Base-by-base conservation (phyloP, 2,797 vertebrate genomes). In the Enteromius treurensis region DNA sequence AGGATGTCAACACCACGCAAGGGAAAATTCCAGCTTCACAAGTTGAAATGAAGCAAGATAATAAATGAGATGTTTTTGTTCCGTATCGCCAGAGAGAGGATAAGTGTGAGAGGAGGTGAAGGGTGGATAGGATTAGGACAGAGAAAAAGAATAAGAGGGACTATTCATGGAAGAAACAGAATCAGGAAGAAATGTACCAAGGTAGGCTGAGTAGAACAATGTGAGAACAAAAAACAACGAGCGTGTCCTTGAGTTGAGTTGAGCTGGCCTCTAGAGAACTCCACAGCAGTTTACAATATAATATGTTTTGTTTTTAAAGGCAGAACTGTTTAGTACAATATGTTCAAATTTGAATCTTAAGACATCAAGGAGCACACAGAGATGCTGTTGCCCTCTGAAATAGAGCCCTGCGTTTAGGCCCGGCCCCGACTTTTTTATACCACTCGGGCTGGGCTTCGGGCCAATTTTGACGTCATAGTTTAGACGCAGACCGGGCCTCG, bases 81-180 rank as follows among this genome's bases (percentile, higher is more conserved):
- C 37, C 9, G 14, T 70, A 42, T 15, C 19, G 3, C 37, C 0
- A 14, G 42, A 64, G 26, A 34, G 58, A 62, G 58, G 69, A 65
- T 74, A 45, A 73, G 29, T 23, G 29, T 51, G 42, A 64, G 55
- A 51, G 40, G 69, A 81, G 79, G 79, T 74, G 55, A 81, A 74
- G 80, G 69, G 7, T 26, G 26, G 17, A 34, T 74, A n/a, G 45
- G 69, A 34, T 74, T 64, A 34, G 49, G 69, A 42, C 42, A 64
- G 42, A 64, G 19, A 74, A 73, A 23, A 26, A 26, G 55, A 81
- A 81, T 64, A 62, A 81, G 42, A 23, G 69, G 47, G 80, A 14
- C 69, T 68, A 34, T 81, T 81, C 40, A 73, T 34, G 40, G 14
- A 37, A 32, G 17, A 80, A 77, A 17, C 15, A 19, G n/a, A 77